Evolutionary conservation across 2,888 invertebrate species (phyloP).

Genomic region (Sinelater perroti): DNA sequence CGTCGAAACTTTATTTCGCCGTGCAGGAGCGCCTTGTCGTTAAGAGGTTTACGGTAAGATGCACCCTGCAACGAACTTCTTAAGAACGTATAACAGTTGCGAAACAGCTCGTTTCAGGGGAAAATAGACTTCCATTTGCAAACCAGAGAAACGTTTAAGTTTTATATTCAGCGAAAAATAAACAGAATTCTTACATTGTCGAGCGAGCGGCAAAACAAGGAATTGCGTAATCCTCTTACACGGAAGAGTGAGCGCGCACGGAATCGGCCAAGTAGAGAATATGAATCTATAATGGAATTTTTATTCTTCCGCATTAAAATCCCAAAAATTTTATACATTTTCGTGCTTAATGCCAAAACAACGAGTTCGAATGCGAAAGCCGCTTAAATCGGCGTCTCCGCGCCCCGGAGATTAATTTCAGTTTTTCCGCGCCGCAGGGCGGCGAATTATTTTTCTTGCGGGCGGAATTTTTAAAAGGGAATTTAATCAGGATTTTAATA

Average conservation of each 20-base stretch:
- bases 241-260: slow-evolving; percentile 32
- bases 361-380: not conserved
- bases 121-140: slow-evolving; percentile 9
- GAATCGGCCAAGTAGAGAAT: slow-evolving; percentile 34
- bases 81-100: too few species aligned
- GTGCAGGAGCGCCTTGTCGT: too few species aligned
- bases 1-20: too few species aligned
- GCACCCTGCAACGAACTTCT: too few species aligned
- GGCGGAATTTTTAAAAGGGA: too few species aligned
- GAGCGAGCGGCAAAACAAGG: slow-evolving; percentile 22
- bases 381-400: not conserved
- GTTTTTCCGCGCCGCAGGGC: too few species aligned
- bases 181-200: slow-evolving; percentile 33
- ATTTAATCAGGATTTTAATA: slow-evolving; percentile 12
- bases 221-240: slow-evolving; percentile 39
- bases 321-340: slow-evolving; percentile 4
- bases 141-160: slow-evolving; percentile 15
- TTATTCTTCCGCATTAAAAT: slow-evolving; percentile 20
- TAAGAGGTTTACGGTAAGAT: too few species aligned
- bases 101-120: too few species aligned
- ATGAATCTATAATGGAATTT: slow-evolving; percentile 34
- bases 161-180: slow-evolving; percentile 26
- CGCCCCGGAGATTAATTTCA: too few species aligned
- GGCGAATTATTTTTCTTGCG: slow-evolving; percentile 1
- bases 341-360: slow-evolving; percentile 5